Conservation (phyloP, 2,113 vertebrate species). For the Fukomys damarensis region DNA sequence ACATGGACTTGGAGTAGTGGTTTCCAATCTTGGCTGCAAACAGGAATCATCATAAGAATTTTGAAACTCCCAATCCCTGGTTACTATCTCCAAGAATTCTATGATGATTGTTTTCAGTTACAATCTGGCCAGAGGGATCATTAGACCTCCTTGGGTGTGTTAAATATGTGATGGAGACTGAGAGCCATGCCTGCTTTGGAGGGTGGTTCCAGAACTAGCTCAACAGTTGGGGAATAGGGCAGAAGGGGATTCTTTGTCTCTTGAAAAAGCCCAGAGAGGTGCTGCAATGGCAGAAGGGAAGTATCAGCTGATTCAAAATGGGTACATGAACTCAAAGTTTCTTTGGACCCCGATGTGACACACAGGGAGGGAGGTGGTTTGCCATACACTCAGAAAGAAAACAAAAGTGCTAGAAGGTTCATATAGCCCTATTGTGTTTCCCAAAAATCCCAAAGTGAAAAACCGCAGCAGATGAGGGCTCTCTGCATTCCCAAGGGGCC, state of each 20-base stretch:
- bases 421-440: accelerated
- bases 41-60: not conserved
- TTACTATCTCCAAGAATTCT: not conserved
- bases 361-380: not conserved
- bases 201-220: not conserved
- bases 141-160: not conserved
- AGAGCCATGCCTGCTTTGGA: not conserved
- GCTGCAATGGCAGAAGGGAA: not conserved
- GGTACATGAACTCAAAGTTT: not conserved
- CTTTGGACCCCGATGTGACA: not conserved
- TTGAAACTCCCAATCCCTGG: not conserved
- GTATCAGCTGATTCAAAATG: too few species aligned
- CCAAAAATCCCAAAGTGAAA: not conserved
- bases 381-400: not conserved
- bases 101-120: too few species aligned
- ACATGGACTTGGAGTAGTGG: not conserved
- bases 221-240: not conserved
- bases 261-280: not conserved
- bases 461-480: accelerated
- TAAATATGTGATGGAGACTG: accelerated
- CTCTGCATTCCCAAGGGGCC: not conserved
- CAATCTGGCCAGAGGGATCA: not conserved
- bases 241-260: not conserved
- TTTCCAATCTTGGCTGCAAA: too few species aligned
- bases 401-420: accelerated